Conservation (phyloP, 2,888 invertebrate species). For the Dendrolimus houi region DNA sequence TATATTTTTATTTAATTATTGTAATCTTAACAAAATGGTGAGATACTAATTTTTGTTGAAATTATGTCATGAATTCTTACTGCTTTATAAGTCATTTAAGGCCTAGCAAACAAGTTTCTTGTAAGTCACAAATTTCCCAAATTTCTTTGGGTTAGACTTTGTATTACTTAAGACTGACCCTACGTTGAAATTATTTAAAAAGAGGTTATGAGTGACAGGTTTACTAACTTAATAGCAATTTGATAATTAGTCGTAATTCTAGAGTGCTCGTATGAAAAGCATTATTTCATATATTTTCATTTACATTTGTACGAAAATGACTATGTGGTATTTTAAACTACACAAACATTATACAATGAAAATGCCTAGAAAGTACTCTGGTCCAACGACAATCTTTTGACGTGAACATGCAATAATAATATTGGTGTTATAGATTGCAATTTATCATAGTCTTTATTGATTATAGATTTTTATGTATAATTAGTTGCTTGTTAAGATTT, state of each 20-base stretch:
- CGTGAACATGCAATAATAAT: not conserved
- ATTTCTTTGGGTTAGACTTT: constrained; percentile 22
- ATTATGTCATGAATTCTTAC: no score
- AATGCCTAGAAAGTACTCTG: no score
- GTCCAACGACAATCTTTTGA: no score
- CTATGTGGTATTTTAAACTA: no score
- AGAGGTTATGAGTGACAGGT: not conserved
- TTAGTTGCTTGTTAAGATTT: constrained; percentile 40
- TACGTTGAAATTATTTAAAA: constrained; percentile 9
- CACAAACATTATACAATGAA: no score
- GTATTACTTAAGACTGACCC: constrained; percentile 36
- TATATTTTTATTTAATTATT: no score
- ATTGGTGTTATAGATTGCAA: not conserved
- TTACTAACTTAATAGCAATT: not conserved
- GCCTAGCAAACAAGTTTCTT: not conserved
- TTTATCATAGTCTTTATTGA: constrained; percentile 12
- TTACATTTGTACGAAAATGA: no score
- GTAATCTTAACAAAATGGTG: no score
- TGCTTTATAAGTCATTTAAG: not conserved
- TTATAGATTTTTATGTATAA: constrained; percentile 26
- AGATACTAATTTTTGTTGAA: no score
- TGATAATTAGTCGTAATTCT: no score
- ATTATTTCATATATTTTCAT: no score
- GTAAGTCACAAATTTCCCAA: constrained; percentile 11
- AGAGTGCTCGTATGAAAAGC: no score